Base-by-base conservation (phyloP, 2,113 vertebrate species). In the Rattus norvegicus region DNA sequence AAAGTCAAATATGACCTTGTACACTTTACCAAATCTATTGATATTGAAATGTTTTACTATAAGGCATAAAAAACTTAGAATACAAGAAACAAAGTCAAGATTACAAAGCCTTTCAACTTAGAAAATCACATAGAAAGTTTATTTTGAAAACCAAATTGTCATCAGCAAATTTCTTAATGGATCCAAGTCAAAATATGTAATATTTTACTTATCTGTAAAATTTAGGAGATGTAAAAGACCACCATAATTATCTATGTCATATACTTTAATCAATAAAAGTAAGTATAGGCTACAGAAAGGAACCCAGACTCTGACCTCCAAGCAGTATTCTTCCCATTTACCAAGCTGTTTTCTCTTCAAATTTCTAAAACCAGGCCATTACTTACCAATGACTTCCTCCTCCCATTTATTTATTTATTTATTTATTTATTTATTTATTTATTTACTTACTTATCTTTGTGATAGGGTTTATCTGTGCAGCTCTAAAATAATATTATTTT, bases 91-190 rank as follows among this genome's bases (percentile, higher is more conserved):
- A 24, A 85, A 85, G 90, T 43, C 20, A 93, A 93, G 10, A 79
- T 88, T 92, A 90, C 19, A 95, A 95, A 92, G 43, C 19, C 88
- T 80, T 73, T 43, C 20, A 94, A 75, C 76, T 97, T 70, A 93
- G 2, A 39, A 88, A 39, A 22, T 94, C 28, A 96, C 49, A 92
- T 61, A 91, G 52, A 83, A 94, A 79, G 3, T 87, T 75, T 65
- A 73, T 49, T 88, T 80, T 94, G n/a, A 93, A 33, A 79, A 88
- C 17, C 80, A 94, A 79, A 47, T 59, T 88, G 77, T 93, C n/a
- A 92, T 69, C 63, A 47, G 26, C 61, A 72, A 94, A 72, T 59
- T 72, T 92, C 77, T 86, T 73, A 95, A 92, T 28, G 72, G 54
- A 85, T 70, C 24, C 11, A 88, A 91, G 22, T 28, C 54, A 84